Percentiles rank a stretch among this genome's conserved stretches.
Conservation (phyloP, 2,888 invertebrate species). For the Danaus chrysippus region DNA sequence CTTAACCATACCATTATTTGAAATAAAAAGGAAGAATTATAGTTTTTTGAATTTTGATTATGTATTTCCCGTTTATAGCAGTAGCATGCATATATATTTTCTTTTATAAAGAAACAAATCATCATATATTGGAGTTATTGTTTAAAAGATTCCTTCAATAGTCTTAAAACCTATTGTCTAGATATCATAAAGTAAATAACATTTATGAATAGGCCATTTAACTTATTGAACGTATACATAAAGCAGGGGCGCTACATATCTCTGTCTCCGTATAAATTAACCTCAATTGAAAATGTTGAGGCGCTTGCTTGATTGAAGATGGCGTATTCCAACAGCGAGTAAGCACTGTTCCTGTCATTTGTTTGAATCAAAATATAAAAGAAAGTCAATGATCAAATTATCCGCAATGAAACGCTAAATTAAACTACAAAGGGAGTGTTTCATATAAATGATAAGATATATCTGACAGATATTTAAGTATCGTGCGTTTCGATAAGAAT, state of each 20-base stretch:
- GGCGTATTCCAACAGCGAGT: conserved; percentile 55
- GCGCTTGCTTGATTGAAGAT: conserved; percentile 76
- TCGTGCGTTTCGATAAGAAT: conserved; percentile 21
- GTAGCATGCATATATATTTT: neutral
- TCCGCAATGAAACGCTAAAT: neutral
- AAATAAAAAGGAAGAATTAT: neutral
- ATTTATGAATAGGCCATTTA: conserved; percentile 52
- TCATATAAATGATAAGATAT: conserved; percentile 26
- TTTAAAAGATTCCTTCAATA: neutral
- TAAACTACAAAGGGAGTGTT: conserved; percentile 21
- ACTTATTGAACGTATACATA: conserved; percentile 73
- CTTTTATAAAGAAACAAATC: neutral
- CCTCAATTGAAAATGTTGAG: conserved; percentile 76
- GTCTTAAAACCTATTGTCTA: conserved; percentile 15
- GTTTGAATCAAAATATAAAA: conserved; percentile 41
- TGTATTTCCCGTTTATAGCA: neutral
- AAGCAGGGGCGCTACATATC: conserved; percentile 72
- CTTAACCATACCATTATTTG: neutral
- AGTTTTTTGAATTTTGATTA: neutral
- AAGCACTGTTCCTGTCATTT: conserved; percentile 44
- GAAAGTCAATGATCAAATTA: conserved; percentile 9
- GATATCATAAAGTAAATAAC: conserved; percentile 15
- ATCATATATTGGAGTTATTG: neutral
- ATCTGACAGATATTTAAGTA: conserved; percentile 20
- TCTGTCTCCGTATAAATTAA: conserved; percentile 75